Evolutionary conservation across 1,140 invertebrate genomes (phyloP).

Genomic region (Hycleus phaleratus): DNA sequence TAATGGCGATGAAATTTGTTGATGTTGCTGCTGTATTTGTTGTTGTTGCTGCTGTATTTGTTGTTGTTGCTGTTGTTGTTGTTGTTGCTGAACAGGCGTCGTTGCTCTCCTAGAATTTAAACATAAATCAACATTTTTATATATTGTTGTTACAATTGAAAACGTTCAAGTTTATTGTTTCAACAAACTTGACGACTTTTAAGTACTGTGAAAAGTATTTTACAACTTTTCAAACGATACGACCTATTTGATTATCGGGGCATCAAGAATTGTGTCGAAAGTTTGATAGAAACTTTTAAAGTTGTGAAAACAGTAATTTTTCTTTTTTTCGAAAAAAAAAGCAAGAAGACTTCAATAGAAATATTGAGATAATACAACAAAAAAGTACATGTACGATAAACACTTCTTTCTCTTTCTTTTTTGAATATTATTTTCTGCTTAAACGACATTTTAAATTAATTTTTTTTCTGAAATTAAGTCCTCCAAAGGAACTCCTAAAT

Average conservation of each 20-base stretch:
- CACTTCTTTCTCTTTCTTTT: too few species aligned
- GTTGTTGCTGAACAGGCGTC: slow-evolving; percentile 7
- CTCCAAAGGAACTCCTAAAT: too few species aligned
- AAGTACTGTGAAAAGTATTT: background rate
- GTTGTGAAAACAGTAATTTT: too few species aligned
- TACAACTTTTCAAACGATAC: background rate
- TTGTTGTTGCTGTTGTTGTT: background rate
- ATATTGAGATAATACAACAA: too few species aligned
- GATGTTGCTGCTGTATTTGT: background rate
- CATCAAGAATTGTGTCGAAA: background rate
- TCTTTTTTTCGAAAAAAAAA: too few species aligned
- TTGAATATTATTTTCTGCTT: too few species aligned
- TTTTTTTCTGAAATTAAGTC: too few species aligned
- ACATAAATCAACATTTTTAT: slow-evolving; percentile 1
- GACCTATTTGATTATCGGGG: slow-evolving; percentile 2
- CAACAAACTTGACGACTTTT: background rate
- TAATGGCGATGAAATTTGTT: background rate
- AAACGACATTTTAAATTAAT: too few species aligned
- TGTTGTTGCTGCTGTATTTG: background rate
- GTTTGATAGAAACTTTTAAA: too few species aligned
- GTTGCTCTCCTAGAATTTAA: slow-evolving; percentile 16
- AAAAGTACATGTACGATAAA: too few species aligned
- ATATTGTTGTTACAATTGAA: background rate
- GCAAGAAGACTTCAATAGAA: too few species aligned
- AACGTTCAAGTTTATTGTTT: slow-evolving; percentile 11